Evolutionary conservation across 2,888 invertebrate species (phyloP), one percentile per base, ranked within the genome.

Genomic region (Bellardia pandia): DNA sequence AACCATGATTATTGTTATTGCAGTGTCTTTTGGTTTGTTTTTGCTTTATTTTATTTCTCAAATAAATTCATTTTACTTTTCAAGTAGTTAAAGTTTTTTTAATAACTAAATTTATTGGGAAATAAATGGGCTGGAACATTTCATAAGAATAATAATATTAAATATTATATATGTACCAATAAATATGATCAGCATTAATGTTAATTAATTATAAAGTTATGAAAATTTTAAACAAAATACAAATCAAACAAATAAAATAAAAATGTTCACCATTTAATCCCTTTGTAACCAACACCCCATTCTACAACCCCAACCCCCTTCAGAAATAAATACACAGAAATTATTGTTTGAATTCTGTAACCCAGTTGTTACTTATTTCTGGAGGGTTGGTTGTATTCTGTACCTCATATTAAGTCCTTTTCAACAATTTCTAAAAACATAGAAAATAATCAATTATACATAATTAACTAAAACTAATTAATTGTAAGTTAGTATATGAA

Each of bases 61-160:
- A 23, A 9, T 74, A 60, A 40, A 79, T 37, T 68, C 5, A 87
- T 53, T 85, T 85, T 56, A n/a, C 42, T 76, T 85, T 81, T 90
- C 89, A 91, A 90, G 90, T 90, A 85, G 79, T 85, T 83, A 88
- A 87, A 90, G 89, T 91, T 91, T 91, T 91, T 90, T 91, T 90
- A 91, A 91, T 91, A 90, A 92, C 92, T 92, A 92, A 92, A 92
- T 92, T 92, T 92, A 92, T 92, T 92, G 92, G 92, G 92, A 91
- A 88, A 89, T 90, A 90, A 92, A 92, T 91, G 92, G 92, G 91
- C 89, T 90, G 90, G 91, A 92, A 91, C 90, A 92, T 92, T 91
- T 86, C 77, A 23, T 7, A 80, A 48, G 5, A n/a, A 30, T 23
- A 56, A 66, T 16, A 33, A 13, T 14, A 23, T 23, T 23, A 1